Base-by-base conservation (phyloP, 2,888 invertebrate genomes). In the Clanis bilineata region DNA sequence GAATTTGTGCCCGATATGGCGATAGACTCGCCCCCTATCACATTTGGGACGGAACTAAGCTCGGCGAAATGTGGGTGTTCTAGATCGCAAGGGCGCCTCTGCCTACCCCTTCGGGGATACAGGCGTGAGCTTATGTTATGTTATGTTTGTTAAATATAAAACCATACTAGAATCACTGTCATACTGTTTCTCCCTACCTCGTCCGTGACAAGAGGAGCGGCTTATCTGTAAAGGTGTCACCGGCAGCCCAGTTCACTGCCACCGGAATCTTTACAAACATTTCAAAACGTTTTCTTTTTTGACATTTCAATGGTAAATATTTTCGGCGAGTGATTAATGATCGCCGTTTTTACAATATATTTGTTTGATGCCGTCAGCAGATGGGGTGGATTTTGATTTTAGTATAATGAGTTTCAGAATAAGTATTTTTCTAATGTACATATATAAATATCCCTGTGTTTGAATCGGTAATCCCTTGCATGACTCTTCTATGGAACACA, bases 221-320 rank as follows among this genome's bases (percentile, higher is more conserved):
- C 65, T 69, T 76, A 73, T 76, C 74, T 71, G 59, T 65, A 65
- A 64, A 68, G 71, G 69, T 70, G 76, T 76, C 77, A 76, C 56
- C 67, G 62, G 60, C 79, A 79, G 64, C 41, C 23, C 59, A 28
- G 58, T 28, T 36, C 38, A 41, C 51, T 25, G 56, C 44, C 55
- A 4, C 38, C 59, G 44, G 36, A 44, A 56, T 59, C 55, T 54
- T 59, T 56, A 44, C 59, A 59, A 62, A 64, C 66, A 57, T 60
- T 62, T 61, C 61, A 66, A 66, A 63, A 61, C 63, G 55, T 51
- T 32, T 51, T 41, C 62, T 67, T 67, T 67, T 65, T 61, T 67
- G 67, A 67, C 67, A 62, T 61, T 58, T 63, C 44, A 64, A 66
- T 57, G 56, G 60, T 41, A 15, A 59, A 38, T 57, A 59, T 59